Conservation (phyloP, 2,888 invertebrate genomes). For the Hemistola chrysoprasaria region DNA sequence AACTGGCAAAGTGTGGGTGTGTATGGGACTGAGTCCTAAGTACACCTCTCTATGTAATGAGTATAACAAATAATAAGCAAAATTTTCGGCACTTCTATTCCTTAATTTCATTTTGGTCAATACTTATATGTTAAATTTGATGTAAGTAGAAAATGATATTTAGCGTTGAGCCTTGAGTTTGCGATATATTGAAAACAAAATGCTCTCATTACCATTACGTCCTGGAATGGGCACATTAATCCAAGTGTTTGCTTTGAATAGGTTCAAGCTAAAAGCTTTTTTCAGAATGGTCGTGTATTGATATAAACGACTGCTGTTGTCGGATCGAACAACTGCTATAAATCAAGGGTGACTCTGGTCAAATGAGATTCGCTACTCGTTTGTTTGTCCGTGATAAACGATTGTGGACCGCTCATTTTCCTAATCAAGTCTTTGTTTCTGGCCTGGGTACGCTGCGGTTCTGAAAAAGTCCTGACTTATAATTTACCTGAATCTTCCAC, state of each 20-base stretch:
- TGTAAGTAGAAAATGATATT: too few species aligned
- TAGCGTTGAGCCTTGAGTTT: too few species aligned
- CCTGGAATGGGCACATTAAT: slow-evolving; percentile 43
- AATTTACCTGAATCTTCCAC: too few species aligned
- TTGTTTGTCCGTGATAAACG: slow-evolving; percentile 53
- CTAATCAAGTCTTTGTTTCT: slow-evolving; percentile 36
- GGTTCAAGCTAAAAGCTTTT: slow-evolving; percentile 70
- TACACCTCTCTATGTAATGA: too few species aligned
- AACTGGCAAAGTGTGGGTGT: too few species aligned
- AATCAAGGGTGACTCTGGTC: slow-evolving; percentile 55
- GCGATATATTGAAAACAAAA: slow-evolving; percentile 30
- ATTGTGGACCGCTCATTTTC: slow-evolving; percentile 45
- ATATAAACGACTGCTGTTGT: slow-evolving; percentile 68
- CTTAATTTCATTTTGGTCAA: too few species aligned
- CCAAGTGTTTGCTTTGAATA: slow-evolving; percentile 52
- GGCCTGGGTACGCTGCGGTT: not conserved
- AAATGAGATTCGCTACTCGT: slow-evolving; percentile 45
- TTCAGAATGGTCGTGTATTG: slow-evolving; percentile 60
- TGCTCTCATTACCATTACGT: slow-evolving; percentile 22
- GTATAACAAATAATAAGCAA: too few species aligned
- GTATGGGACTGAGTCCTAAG: too few species aligned
- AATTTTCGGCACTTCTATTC: too few species aligned
- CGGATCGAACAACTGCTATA: slow-evolving; percentile 57
- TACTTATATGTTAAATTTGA: too few species aligned
- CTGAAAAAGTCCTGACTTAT: too few species aligned